Evolutionary conservation across 2,888 invertebrate species (phyloP).

Genomic region (Andrena praecox): DNA sequence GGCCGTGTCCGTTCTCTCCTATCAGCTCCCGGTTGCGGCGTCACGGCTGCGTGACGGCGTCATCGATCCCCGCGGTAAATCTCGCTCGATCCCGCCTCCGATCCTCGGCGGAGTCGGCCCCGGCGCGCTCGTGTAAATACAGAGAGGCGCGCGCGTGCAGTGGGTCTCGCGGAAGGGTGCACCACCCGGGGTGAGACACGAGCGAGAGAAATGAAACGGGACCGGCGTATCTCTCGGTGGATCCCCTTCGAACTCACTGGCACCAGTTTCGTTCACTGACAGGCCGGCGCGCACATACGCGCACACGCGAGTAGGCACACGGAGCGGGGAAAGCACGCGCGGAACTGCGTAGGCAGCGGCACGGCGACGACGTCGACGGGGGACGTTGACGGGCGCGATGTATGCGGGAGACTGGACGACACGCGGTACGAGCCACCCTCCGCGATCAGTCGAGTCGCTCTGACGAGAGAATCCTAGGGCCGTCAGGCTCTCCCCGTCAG

Average conservation of each 20-base stretch:
- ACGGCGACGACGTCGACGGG: constrained; percentile 45
- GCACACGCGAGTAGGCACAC: constrained; percentile 28
- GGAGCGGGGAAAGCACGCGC: constrained; percentile 21
- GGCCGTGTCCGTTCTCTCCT: constrained; percentile 30
- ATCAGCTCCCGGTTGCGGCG: constrained; percentile 43
- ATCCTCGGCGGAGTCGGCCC: background rate
- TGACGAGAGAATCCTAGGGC: constrained; percentile 71
- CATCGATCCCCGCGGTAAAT: constrained; percentile 46
- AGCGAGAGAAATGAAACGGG: too few relatives aligned
- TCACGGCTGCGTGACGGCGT: constrained; percentile 41
- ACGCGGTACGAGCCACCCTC: constrained; percentile 67
- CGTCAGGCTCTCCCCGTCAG: constrained; percentile 52
- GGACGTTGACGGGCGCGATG: constrained; percentile 70
- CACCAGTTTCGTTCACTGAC: background rate
- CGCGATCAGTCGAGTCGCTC: constrained; percentile 70
- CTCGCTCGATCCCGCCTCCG: constrained; percentile 34
- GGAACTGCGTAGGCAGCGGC: background rate
- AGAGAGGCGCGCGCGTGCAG: too few relatives aligned
- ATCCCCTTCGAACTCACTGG: background rate
- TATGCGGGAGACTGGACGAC: constrained; percentile 72
- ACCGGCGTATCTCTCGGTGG: background rate
- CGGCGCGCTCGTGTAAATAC: too few relatives aligned
- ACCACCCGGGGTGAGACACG: too few relatives aligned
- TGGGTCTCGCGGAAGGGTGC: too few relatives aligned
- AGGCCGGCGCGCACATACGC: background rate